Base-by-base conservation (phyloP, 2,888 invertebrate species). In the Rhabditoides inermis region DNA sequence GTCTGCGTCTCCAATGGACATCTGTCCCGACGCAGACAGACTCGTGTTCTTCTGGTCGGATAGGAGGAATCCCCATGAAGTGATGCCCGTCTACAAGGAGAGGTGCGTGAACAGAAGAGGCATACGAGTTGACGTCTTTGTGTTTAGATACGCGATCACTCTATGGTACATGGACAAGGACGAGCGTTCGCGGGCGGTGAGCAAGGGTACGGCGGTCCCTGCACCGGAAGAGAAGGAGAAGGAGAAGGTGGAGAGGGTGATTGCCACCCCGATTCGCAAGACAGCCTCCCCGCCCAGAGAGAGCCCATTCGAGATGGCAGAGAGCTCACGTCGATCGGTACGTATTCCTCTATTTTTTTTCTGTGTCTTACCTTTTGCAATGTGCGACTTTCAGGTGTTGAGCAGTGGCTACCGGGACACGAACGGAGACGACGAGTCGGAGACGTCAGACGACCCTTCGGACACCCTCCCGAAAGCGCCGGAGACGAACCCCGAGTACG, bases 21-120 rank as follows among this genome's bases (percentile, higher is more conserved):
- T 95, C 71, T 90, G 87, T 76, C 94, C 94, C 0, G 81, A 87
- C 49, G 91, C 92, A 78, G 92, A 95, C 79, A 81, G 92, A 55
- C 84, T 94, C 77, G 82, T 94, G 70, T 91, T 92, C 80, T 95
- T 95, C 82, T 95, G 94, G 94, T 94, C 94, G 0, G 94, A 94
- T 75, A 82, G 88, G 69, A 83, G 94, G 65, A 94, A 92, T 81
- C 94, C 94, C 0, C 94, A 94, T 77, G 94, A 94, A 81, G 94
- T 95, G 1, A 88, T 90, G 77, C 91, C 92, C 2, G 86, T 92
- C 0, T 88, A 83, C 77, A 84, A 84, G 73, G 90, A 90, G n/a
- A 80, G 83, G 82, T 82, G 65, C 49, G 51, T 35, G 7, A 32
- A n/a, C n/a, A 12, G 20, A 7, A 15, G 1, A 49, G 7, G n/a